Evolutionary conservation across 1,140 invertebrate species (phyloP), one percentile per base, ranked within the genome.

Genomic region (Penaeus vannamei): DNA sequence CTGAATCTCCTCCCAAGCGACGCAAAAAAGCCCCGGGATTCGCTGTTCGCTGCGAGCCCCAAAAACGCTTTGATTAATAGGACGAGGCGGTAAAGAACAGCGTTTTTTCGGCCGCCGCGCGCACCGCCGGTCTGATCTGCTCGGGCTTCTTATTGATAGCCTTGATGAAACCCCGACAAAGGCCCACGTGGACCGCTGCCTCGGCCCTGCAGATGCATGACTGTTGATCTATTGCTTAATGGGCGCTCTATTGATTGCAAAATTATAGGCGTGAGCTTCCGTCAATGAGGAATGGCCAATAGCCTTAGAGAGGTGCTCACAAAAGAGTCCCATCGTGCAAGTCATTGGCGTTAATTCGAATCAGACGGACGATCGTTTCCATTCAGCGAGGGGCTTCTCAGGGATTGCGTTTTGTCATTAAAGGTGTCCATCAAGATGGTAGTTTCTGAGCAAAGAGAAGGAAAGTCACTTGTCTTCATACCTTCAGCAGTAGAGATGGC

Each of bases 291-390:
- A 26, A 62, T 60, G 85, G 22, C 77, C 85, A 62, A 62, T 46
- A 87, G 29, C 85, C 29, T 46, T 32, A 72, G 20, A 46, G 20
- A 64, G 85, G 46, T 36, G 29, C 86, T n/a, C 53, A 89, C 69
- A 80, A 79, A 77, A 76, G 66, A 76, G 69, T n/a, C 53, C n/a
- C 53, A 61, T 77, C 82, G 26, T 85, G 87, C 87, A 85, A 89
- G 87, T 89, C 87, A 89, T 66, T n/a, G 69, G 61, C 64, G 87
- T 84, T 89, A 89, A 89, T 89, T 85, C 87, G 82, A 79, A 77
- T 84, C 87, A 84, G 64, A 61, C 62, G 82, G 22, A 79, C 46
- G 26, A 53, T n/a, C 69, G 53, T 86, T 69, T 76, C 76, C 59
- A 64, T 84, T 62, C 59, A 62, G 62, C 53, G 59, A 62, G 60